phyloP scores from a whole-genome alignment of 2,888 invertebrate species.

The Hydraecia micacea region DNA sequence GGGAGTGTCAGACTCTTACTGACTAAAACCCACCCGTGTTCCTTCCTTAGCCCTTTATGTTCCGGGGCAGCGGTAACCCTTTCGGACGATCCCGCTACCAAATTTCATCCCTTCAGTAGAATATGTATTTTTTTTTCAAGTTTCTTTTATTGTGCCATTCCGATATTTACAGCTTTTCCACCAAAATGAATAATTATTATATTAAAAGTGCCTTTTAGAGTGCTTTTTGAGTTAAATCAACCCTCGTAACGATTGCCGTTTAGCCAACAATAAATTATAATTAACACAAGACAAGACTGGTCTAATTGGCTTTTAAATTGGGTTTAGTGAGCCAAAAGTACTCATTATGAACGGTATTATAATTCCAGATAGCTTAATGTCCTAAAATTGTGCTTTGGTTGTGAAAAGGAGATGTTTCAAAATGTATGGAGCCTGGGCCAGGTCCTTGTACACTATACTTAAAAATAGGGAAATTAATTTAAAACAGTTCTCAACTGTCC shows the following conservation, averaged over 20 bases:
- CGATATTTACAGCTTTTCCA: background rate
- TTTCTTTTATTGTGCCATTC: background rate
- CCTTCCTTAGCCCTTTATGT: too few relatives aligned
- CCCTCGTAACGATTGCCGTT: slow-evolving; percentile 24
- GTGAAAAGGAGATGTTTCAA: too few relatives aligned
- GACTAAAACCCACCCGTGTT: too few relatives aligned
- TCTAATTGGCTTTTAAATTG: slow-evolving; percentile 55
- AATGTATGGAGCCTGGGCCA: too few relatives aligned
- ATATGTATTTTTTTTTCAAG: background rate
- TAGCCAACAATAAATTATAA: slow-evolving; percentile 50
- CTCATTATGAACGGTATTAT: slow-evolving; percentile 40
- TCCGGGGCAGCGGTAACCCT: too few relatives aligned
- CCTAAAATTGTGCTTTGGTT: background rate
- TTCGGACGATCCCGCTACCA: too few relatives aligned
- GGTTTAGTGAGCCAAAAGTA: slow-evolving; percentile 41
- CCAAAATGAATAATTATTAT: slow-evolving; percentile 17
- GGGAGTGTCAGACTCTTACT: too few relatives aligned
- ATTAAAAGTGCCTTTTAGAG: slow-evolving; percentile 27
- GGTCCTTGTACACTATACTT: too few relatives aligned
- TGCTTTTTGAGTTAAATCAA: slow-evolving; percentile 30
- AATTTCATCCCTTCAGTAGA: too few relatives aligned
- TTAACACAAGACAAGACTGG: slow-evolving; percentile 42
- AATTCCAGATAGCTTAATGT: slow-evolving; percentile 35
- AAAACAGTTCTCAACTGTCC: too few relatives aligned
- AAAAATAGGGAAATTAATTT: too few relatives aligned